Percentiles rank a stretch among this genome's conserved stretches.
Evolutionary conservation across 2,797 vertebrate genomes (phyloP).

Genomic region (Cottoperca gobio): DNA sequence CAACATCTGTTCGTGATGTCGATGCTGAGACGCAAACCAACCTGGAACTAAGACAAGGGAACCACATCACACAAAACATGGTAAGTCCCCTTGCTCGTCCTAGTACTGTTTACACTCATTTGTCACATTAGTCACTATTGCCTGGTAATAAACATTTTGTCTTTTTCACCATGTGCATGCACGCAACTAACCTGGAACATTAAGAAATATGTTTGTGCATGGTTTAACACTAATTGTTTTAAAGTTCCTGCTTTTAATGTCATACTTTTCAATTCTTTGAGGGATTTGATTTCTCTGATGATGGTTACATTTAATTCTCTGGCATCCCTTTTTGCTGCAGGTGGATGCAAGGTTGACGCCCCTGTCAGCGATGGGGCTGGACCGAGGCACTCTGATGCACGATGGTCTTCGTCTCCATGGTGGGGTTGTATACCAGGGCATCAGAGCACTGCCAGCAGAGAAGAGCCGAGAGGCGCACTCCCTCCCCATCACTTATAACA

Average conservation of each 20-base stretch:
- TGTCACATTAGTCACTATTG: constrained; percentile 26
- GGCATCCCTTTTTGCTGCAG: constrained; percentile 70
- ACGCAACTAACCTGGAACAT: not conserved
- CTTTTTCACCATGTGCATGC: constrained; percentile 8
- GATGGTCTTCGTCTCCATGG: constrained; percentile 94
- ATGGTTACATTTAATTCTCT: constrained; percentile 8
- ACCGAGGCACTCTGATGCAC: constrained; percentile 93
- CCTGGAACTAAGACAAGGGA: constrained; percentile 83
- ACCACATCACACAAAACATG: constrained; percentile 85
- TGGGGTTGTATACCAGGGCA: constrained; percentile 93
- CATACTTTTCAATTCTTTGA: not conserved
- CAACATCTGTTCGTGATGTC: constrained; percentile 86
- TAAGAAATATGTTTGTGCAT: not conserved
- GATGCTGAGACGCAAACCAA: constrained; percentile 79
- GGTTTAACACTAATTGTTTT: not conserved
- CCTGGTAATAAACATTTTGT: constrained; percentile 19
- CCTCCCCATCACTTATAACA: constrained; percentile 77
- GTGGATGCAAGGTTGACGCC: constrained; percentile 97
- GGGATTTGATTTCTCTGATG: not conserved
- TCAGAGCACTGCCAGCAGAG: constrained; percentile 89
- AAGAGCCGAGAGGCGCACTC: constrained; percentile 88
- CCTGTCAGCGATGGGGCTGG: constrained; percentile 94
- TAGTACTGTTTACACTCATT: constrained; percentile 23
- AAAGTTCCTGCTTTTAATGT: not conserved
- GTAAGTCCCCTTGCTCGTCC: constrained; percentile 70